Base-by-base conservation (phyloP, 2,797 vertebrate genomes). In the Sternotherus odoratus region DNA sequence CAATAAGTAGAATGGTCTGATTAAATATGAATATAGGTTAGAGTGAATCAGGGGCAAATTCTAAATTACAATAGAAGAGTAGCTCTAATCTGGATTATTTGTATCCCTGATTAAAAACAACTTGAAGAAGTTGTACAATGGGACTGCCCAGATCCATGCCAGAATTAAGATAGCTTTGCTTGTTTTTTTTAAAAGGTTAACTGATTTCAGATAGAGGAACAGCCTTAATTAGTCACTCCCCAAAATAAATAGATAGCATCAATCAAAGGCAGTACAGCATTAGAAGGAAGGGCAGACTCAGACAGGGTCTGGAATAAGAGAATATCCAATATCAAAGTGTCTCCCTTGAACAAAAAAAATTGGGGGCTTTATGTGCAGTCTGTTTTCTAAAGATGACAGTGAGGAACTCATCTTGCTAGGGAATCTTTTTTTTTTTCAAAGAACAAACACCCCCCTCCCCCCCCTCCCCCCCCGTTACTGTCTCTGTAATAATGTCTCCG, bases 141-240 rank as follows among this genome's bases (percentile, higher is more conserved):
- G 48, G 60, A 5, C 4, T 46, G 6, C 43, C 9, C 66, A 82
- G 39, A 72, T 94, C 53, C 8, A 43, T 79, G 95, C 91, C 88
- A 93, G 88, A 60, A 77, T 91, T 85, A 85, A 74, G 94, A 85
- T 53, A 53, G 51, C 8, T 53, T 53, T 53, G 51, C 21, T 23
- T 23, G 8, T 50, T 17, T 50, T 51, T 51, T 51, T 51, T 17
- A 19, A 51, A 94, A 94, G 96, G 57, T 43, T 92, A 96, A 90
- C 80, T 82, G 91, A 92, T 95, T 88, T 94, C 78, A 93, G 94
- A 93, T 83, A 89, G 56, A 66, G 16, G 13, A 21, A 85, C 49
- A 92, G 53, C 30, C 54, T 94, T 96, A 96, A 95, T 96, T 94
- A 97, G 91, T 94, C 92, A 94, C 54, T 86, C 87, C 56, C 86